These are phyloP conservation scores for Rhimphoctona megacephalus DNA, from an alignment of 2,888 invertebrate genomes.

Conservation along the genomic window DNA sequence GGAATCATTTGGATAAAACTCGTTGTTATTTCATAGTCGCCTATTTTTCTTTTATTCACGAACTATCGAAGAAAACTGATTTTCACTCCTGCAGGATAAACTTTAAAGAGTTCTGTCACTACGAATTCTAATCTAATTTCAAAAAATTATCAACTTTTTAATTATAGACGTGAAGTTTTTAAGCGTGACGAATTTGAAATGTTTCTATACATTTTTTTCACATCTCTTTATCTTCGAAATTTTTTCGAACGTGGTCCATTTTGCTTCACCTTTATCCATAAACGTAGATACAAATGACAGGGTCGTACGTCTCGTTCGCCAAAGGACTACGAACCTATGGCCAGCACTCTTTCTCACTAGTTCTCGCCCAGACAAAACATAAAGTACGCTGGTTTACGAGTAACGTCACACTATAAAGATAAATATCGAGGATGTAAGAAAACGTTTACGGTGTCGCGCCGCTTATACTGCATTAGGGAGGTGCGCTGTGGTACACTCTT, in stretches of 20 bases:
- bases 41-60: not conserved
- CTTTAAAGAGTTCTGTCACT: no score
- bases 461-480: slow-evolving; percentile 53
- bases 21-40: not conserved
- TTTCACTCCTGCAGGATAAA: no score
- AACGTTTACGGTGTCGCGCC: slow-evolving; percentile 57
- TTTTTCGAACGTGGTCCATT: slow-evolving; percentile 22
- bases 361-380: slow-evolving; percentile 57
- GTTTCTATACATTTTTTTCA: not conserved
- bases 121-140: no score
- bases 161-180: no score
- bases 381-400: slow-evolving; percentile 66
- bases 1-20: not conserved
- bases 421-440: slow-evolving; percentile 64
- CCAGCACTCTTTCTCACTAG: slow-evolving; percentile 47
- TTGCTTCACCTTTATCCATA: slow-evolving; percentile 6
- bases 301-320: slow-evolving; percentile 20
- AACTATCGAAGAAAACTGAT: not conserved
- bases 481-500: slow-evolving; percentile 26
- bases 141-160: no score
- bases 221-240: no score
- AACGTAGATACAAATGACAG: slow-evolving; percentile 8
- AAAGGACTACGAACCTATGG: slow-evolving; percentile 33
- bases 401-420: slow-evolving; percentile 59
- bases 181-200: not conserved